Evolutionary conservation across 2,797 vertebrate genomes (phyloP), one percentile per base, ranked within the genome.

Genomic region (Percopsis omiscomaycus): DNA sequence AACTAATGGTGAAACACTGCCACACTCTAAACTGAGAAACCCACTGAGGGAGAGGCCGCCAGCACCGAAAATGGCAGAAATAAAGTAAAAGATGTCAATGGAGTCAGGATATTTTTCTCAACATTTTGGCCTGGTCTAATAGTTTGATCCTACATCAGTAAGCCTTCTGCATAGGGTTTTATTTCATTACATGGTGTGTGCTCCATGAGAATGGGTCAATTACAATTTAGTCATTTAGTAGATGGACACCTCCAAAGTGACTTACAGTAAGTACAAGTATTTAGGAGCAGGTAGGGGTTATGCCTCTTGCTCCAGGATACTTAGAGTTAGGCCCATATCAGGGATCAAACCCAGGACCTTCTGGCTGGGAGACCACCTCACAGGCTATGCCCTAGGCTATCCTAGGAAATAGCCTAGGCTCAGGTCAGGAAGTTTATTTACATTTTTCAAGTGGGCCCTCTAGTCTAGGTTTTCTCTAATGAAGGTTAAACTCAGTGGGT

Each of bases 1-100:
- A 61, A 81, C 53, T 80, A 69, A 77, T 73, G 62, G 84, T 67
- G 71, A 86, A 89, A 80, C 85, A 87, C 87, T 89, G 86, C 86
- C 88, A 86, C 81, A 72, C 71, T 71, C 61, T 28, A 57, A 73
- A 59, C 57, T 73, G 67, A 75, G 56, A 80, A 83, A 60, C 63
- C 65, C 73, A 64, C 65, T 30, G 66, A 80, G 66, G 61, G 69
- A 75, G 55, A 64, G 76, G 74, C 82, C 50, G 22, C 74, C 62
- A 59, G 52, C 70, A n/a, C 58, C 52, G 53, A 60, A 42, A 67
- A 62, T 0, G 4, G 63, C 67, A 71, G 12, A 67, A 69, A 73
- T 65, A 55, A 11, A 29, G 12, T 14, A 13, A 48, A 56, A 73
- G 79, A 82, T 74, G 77, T 86, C 73, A 64, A 48, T 61, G 59